Conservation (phyloP, 2,113 vertebrate species). For the Epinephelus fuscoguttatus region DNA sequence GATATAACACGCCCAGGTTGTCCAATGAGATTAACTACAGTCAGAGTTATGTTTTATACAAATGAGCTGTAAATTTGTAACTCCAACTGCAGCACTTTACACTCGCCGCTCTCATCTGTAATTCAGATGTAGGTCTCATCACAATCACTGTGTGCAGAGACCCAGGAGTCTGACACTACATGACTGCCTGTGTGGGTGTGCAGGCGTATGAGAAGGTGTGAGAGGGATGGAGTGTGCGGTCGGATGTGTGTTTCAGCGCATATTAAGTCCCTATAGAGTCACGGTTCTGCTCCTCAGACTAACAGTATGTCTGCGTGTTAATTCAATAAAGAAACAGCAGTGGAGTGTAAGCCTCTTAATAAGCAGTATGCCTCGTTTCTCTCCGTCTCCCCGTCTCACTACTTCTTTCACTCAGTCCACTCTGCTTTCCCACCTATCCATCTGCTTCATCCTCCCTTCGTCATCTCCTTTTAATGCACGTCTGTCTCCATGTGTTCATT, state of each 20-base stretch:
- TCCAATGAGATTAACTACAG: slow-evolving; percentile 23
- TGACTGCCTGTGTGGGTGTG: slow-evolving; percentile 44
- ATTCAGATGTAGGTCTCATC: slow-evolving; percentile 61
- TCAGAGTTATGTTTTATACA: slow-evolving; percentile 27
- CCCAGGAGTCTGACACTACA: slow-evolving; percentile 36
- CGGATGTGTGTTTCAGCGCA: slow-evolving; percentile 35
- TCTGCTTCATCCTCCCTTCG: slow-evolving; percentile 24
- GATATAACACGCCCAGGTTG: background rate
- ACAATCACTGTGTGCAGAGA: slow-evolving; percentile 27
- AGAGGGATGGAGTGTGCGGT: background rate
- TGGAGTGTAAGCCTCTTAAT: slow-evolving; percentile 43
- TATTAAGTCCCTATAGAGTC: slow-evolving; percentile 35
- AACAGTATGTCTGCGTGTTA: slow-evolving; percentile 35
- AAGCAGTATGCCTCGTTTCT: slow-evolving; percentile 34
- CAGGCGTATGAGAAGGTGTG: slow-evolving; percentile 23
- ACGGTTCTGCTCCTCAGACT: slow-evolving; percentile 33
- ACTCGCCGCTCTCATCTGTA: slow-evolving; percentile 44
- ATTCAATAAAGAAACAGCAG: slow-evolving; percentile 51
- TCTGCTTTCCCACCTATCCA: slow-evolving; percentile 35
- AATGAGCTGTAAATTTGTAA: slow-evolving; percentile 22
- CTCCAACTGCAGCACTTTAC: slow-evolving; percentile 43
- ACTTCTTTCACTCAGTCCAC: slow-evolving; percentile 3
- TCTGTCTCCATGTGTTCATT: slow-evolving; percentile 29
- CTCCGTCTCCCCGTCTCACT: slow-evolving; percentile 15
- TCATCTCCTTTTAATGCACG: slow-evolving; percentile 7